phyloP scores from a whole-genome alignment of 2,888 invertebrate species.

The Galerucella pusilla region DNA sequence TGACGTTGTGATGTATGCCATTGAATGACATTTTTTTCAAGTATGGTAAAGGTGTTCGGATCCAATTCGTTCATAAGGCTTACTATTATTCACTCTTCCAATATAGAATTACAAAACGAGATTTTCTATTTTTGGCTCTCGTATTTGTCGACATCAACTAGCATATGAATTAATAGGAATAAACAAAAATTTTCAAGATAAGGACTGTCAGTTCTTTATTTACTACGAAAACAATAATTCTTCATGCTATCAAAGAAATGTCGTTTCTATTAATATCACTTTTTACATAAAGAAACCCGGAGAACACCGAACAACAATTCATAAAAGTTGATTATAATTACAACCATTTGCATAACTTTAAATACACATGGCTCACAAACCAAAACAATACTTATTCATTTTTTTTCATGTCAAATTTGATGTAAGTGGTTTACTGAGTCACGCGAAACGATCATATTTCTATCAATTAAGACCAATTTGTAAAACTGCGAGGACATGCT shows the following conservation, averaged over 20 bases:
- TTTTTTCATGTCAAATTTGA: conserved; percentile 31
- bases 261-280: background rate
- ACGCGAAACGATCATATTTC: conserved; percentile 36
- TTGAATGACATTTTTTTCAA: too few relatives aligned
- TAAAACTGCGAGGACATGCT: conserved; percentile 1
- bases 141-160: too few relatives aligned
- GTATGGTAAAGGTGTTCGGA: too few relatives aligned
- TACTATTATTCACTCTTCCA: too few relatives aligned
- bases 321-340: conserved; percentile 32
- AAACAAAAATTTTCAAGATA: too few relatives aligned
- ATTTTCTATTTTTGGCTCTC: too few relatives aligned
- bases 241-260: background rate
- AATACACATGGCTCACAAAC: conserved; percentile 17
- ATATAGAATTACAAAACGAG: too few relatives aligned
- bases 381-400: conserved; percentile 31
- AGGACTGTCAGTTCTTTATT: too few relatives aligned
- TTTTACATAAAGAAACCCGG: background rate
- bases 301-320: conserved; percentile 20
- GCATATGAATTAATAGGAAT: too few relatives aligned
- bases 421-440: conserved; percentile 35
- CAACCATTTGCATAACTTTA: conserved; percentile 30
- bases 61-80: too few relatives aligned
- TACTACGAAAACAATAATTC: too few relatives aligned
- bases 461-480: conserved; percentile 29
- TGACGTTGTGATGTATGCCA: too few relatives aligned